Base-by-base conservation (phyloP, 2,888 invertebrate species). In the Drosophila phalerata region DNA sequence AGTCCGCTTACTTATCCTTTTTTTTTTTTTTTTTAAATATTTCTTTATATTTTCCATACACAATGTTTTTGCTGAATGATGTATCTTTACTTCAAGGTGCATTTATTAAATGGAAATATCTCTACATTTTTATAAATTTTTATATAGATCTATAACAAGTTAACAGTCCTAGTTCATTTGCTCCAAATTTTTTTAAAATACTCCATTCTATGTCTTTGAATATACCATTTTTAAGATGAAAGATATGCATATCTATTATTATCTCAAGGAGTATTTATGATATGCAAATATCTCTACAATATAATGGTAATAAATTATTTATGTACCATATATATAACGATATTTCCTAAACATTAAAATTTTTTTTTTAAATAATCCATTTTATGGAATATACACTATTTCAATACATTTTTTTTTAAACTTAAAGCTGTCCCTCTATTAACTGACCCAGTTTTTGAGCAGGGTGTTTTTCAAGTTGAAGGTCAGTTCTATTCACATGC, bases 381-480 rank as follows among this genome's bases (percentile, higher is more conserved):
- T 28, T 28, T 6, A 8, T 28, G 25, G 22, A n/a, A n/a, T 45
- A 45, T n/a, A n/a, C 25, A 47, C 25, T 17, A 28, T 9, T n/a
- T n/a, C n/a, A n/a, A n/a, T n/a, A n/a, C n/a, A n/a, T n/a, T n/a
- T n/a, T n/a, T n/a, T n/a, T 15, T 25, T 28, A 47, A 47, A 9
- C 47, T 8, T 1, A 8, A 15, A 47, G 5, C 28, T 25, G 17
- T 40, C 3, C 10, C 15, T 30, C 25, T n/a, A 17, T 10, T 11
- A 38, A 52, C 11, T 52, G 37, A 52, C 52, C 37, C 37, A 38
- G 22, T 52, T 38, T n/a, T 15, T 15, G 10, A 15, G 11, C 8
- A 57, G 34, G 1, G 17, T 19, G 5, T 19, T 58, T 13, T 1
- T 34, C 37, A 45, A 47, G 57, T n/a, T 57, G 17, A 62, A 34